A percentile compares a stretch with the other conserved stretches of the same genome.
These are phyloP conservation scores for Simalia tracyae DNA, from an alignment of 2,797 vertebrate genomes.

Conservation along the genomic window DNA sequence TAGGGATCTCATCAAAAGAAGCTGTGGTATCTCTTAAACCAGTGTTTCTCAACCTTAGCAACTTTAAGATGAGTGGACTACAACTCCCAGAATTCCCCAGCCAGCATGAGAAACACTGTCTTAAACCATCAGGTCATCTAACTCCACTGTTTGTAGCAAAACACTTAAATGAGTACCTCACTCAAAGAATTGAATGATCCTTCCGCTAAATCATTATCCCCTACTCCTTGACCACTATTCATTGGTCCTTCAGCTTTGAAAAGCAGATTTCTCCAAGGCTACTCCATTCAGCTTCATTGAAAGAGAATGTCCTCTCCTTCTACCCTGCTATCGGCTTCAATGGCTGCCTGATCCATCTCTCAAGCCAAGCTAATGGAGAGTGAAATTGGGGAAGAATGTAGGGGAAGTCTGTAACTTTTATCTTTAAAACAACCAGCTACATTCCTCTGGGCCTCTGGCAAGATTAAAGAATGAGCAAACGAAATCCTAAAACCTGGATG, in stretches of 20 bases:
- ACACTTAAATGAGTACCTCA: not conserved
- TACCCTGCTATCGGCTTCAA: not conserved
- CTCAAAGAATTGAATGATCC: not conserved
- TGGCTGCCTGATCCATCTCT: slow-evolving; percentile 10
- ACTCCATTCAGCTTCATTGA: not conserved
- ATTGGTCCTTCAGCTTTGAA: not conserved
- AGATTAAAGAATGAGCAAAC: slow-evolving; percentile 66
- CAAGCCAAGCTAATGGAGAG: slow-evolving; percentile 67
- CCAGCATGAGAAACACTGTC: not conserved
- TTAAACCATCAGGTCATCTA: not conserved
- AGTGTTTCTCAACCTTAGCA: too few relatives aligned
- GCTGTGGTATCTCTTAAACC: not conserved
- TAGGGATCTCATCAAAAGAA: not conserved
- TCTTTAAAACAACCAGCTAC: slow-evolving; percentile 76
- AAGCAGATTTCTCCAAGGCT: not conserved
- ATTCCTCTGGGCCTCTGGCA: slow-evolving; percentile 76
- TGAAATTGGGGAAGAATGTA: slow-evolving; percentile 75
- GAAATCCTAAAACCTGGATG: slow-evolving; percentile 37
- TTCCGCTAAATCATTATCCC: too few relatives aligned
- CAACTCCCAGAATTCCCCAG: too few relatives aligned
- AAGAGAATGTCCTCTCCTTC: not conserved
- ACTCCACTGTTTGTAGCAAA: not conserved
- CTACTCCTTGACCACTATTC: not conserved
- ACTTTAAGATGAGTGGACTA: too few relatives aligned
- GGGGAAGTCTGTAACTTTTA: slow-evolving; percentile 74